Percentiles rank a stretch among this genome's conserved stretches.
Evolutionary conservation across 2,113 vertebrate genomes (phyloP).

Genomic region (Amia ocellicauda): DNA sequence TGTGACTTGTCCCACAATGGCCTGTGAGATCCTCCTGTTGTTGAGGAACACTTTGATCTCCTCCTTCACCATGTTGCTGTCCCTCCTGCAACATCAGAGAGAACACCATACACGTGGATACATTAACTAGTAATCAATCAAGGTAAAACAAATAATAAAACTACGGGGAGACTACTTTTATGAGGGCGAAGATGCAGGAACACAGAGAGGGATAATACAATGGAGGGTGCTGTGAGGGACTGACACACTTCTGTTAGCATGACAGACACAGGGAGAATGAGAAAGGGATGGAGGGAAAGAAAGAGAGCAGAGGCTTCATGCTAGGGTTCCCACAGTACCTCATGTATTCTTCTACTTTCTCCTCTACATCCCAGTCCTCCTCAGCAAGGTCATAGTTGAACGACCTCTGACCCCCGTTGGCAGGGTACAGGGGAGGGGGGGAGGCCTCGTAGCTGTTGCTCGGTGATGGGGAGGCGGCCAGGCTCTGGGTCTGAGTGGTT

Average conservation of each 20-base stretch:
- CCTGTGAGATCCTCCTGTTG: constrained; percentile 76
- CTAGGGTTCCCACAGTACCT: constrained; percentile 49
- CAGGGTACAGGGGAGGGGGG: constrained; percentile 67
- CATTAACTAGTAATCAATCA: background rate
- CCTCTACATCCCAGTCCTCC: constrained; percentile 76
- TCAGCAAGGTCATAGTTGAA: constrained; percentile 72
- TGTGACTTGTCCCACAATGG: constrained; percentile 77
- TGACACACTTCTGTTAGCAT: no score
- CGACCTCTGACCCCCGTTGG: constrained; percentile 60
- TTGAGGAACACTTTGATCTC: constrained; percentile 77
- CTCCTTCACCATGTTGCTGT: constrained; percentile 77
- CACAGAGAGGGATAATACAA: constrained; percentile 10
- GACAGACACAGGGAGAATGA: no score
- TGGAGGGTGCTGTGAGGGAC: background rate
- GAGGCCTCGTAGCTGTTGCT: constrained; percentile 77
- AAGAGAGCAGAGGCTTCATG: no score
- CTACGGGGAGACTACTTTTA: no score
- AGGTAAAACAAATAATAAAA: no score
- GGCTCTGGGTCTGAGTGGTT: constrained; percentile 70
- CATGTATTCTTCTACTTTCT: constrained; percentile 79
- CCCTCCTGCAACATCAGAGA: constrained; percentile 55
- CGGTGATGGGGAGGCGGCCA: constrained; percentile 68
- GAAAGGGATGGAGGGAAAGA: no score
- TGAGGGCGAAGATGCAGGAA: no score
- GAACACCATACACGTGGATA: no score